phyloP scores from a whole-genome alignment of 2,797 vertebrate species.

The Labeo calbasu region DNA sequence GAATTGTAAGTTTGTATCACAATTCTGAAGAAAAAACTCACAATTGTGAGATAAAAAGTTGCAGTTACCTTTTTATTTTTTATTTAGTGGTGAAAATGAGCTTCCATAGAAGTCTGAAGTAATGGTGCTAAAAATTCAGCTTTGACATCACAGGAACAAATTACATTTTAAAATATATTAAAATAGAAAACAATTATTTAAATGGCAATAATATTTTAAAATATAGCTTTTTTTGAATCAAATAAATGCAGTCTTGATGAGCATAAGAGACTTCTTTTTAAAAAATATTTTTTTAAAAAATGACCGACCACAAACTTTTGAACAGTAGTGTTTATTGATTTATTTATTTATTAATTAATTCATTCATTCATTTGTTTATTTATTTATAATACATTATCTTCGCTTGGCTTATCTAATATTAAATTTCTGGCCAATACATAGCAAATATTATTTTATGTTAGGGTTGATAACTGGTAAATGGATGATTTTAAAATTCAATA shows the following conservation, averaged over 20 bases:
- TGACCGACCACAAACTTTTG: neutral
- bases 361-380: neutral
- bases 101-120: neutral
- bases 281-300: too few relatives aligned
- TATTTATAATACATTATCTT: neutral
- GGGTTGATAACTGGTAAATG: neutral
- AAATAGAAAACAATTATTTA: neutral
- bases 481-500: neutral
- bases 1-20: too few relatives aligned
- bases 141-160: neutral
- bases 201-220: neutral
- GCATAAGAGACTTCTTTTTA: too few relatives aligned
- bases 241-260: too few relatives aligned
- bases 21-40: too few relatives aligned
- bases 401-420: neutral
- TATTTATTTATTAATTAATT: too few relatives aligned
- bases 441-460: neutral
- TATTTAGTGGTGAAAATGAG: too few relatives aligned
- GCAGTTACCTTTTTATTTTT: too few relatives aligned
- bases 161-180: neutral
- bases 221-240: neutral
- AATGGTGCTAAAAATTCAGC: neutral
- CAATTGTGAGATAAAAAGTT: too few relatives aligned
- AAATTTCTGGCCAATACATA: neutral
- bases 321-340: neutral